These are phyloP conservation scores for Hydrolagus affinis DNA, from an alignment of 2,113 vertebrate genomes.

Conservation along the genomic window DNA sequence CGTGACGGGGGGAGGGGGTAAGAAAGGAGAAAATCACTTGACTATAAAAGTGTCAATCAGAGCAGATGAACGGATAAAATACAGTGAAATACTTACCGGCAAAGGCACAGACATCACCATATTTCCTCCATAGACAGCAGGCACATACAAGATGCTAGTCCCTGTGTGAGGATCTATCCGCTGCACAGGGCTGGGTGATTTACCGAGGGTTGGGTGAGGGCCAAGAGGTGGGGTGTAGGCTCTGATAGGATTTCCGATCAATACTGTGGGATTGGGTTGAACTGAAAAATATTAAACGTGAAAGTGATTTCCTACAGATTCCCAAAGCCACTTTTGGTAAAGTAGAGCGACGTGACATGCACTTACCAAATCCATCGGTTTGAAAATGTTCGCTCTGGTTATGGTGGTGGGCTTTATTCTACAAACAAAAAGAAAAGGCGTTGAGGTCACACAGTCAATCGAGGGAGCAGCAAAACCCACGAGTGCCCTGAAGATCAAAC, in stretches of 20 bases:
- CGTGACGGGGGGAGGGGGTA: neutral
- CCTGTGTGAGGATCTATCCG: conserved; percentile 95
- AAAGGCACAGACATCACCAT: conserved; percentile 98
- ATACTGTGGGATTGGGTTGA: conserved; percentile 82
- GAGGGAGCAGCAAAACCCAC: neutral
- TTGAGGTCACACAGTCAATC: neutral
- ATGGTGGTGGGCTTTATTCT: conserved; percentile 80
- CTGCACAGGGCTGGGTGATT: conserved; percentile 96
- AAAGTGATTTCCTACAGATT: neutral
- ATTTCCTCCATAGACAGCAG: conserved; percentile 95
- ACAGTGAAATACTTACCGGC: conserved; percentile 65
- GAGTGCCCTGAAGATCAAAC: neutral
- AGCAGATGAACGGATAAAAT: neutral
- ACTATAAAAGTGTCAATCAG: neutral
- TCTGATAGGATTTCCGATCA: conserved; percentile 93
- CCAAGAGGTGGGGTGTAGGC: conserved; percentile 87
- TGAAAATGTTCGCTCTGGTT: conserved; percentile 86
- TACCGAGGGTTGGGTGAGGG: conserved; percentile 76
- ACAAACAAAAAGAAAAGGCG: conserved; percentile 39
- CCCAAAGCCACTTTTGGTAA: too few relatives aligned
- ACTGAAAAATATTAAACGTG: conserved; percentile 57
- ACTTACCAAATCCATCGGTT: conserved; percentile 87
- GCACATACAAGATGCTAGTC: conserved; percentile 94
- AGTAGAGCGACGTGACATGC: neutral
- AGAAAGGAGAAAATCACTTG: neutral